Evolutionary conservation across 2,888 invertebrate genomes (phyloP).

Genomic region (Amphimallon solstitiale): DNA sequence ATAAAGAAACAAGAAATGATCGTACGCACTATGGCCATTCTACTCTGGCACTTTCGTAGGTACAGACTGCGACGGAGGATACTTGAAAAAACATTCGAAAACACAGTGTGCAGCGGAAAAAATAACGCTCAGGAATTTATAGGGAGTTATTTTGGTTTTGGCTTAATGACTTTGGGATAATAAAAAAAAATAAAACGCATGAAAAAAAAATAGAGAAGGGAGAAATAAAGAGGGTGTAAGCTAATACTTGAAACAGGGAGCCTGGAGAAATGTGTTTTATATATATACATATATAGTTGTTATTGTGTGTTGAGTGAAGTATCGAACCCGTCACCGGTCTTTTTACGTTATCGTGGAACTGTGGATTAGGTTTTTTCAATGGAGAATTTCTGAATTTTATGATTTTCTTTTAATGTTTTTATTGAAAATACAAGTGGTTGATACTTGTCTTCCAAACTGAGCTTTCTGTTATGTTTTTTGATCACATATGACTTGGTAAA

Average conservation of each 20-base stretch:
- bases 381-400: too few species aligned
- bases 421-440: too few species aligned
- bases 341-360: too few species aligned
- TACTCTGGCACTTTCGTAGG: background rate
- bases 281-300: too few species aligned
- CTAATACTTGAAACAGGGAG: conserved; percentile 6
- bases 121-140: background rate
- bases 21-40: background rate
- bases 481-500: too few species aligned
- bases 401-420: too few species aligned
- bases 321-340: too few species aligned
- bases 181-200: background rate
- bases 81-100: background rate
- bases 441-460: too few species aligned
- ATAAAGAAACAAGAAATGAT: background rate
- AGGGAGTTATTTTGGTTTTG: conserved; percentile 34
- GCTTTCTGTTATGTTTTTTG: too few species aligned
- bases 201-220: conserved; percentile 5
- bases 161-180: conserved; percentile 29
- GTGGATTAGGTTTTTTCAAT: too few species aligned
- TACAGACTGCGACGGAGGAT: background rate
- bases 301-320: too few species aligned
- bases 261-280: too few species aligned
- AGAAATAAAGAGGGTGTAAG: conserved; percentile 22
- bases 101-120: background rate